phyloP scores from a whole-genome alignment of 2,113 vertebrate genomes.

The Cinclus mexicanus region DNA sequence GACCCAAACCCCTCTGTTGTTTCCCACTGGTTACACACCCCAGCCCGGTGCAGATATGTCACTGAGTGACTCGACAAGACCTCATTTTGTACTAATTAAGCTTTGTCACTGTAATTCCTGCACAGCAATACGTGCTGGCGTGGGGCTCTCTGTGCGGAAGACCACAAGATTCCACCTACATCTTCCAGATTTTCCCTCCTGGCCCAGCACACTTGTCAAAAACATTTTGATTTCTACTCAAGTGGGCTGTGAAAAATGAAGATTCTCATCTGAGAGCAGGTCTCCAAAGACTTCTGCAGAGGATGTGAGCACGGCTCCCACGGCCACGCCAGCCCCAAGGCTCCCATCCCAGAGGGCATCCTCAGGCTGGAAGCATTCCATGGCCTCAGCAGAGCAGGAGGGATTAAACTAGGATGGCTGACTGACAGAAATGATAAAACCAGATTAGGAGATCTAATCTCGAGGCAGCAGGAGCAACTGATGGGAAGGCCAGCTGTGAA shows the following conservation, averaged over 20 bases:
- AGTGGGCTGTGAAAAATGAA: neutral
- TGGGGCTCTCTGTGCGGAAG: neutral
- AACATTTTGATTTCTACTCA: conserved; percentile 17
- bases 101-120: neutral
- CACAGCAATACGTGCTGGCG: neutral
- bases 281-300: conserved; percentile 4
- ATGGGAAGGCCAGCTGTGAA: conserved; percentile 62
- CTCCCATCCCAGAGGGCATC: conserved; percentile 39
- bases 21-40: neutral
- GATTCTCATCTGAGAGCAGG: neutral
- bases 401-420: conserved; percentile 28
- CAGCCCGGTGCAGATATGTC: neutral
- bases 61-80: neutral
- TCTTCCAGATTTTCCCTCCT: neutral
- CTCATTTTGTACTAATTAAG: neutral
- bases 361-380: neutral
- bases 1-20: conserved; percentile 4
- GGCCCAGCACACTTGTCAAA: conserved; percentile 39
- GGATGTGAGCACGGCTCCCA: neutral
- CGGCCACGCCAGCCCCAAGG: neutral
- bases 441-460: conserved; percentile 46
- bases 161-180: conserved; percentile 40
- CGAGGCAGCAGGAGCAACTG: conserved; percentile 18
- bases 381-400: neutral
- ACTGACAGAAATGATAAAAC: conserved; percentile 53